phyloP scores from a whole-genome alignment of 2,113 vertebrate genomes.

The Phalacrocorax brasilianus region DNA sequence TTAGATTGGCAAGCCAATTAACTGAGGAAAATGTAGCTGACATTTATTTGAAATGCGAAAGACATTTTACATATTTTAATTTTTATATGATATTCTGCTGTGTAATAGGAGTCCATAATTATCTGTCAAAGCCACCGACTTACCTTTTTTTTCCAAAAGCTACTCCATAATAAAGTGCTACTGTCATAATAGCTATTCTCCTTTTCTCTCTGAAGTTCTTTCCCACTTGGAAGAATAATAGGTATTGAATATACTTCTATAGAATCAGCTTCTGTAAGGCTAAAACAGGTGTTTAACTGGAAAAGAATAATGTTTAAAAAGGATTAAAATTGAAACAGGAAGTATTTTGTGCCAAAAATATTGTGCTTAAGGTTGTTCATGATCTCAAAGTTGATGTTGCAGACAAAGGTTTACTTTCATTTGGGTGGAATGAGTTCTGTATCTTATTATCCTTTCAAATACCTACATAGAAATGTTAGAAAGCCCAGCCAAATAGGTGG shows the following conservation, averaged over 20 bases:
- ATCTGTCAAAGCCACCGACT: slow-evolving; percentile 34
- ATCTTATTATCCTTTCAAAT: slow-evolving; percentile 71
- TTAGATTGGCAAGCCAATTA: neutral
- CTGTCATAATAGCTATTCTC: slow-evolving; percentile 16
- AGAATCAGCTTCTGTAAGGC: slow-evolving; percentile 42
- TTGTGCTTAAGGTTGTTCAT: slow-evolving; percentile 5
- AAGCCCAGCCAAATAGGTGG: slow-evolving; percentile 68
- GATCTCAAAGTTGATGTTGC: slow-evolving; percentile 12
- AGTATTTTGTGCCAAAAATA: slow-evolving; percentile 50
- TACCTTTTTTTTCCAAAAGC: slow-evolving; percentile 5
- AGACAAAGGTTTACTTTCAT: slow-evolving; percentile 73
- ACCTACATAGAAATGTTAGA: slow-evolving; percentile 61
- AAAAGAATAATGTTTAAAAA: slow-evolving; percentile 58
- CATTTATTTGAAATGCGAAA: slow-evolving; percentile 39
- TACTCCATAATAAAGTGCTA: slow-evolving; percentile 14
- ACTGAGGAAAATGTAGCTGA: neutral
- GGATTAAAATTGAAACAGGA: slow-evolving; percentile 65
- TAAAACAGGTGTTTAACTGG: slow-evolving; percentile 65
- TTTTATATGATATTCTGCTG: slow-evolving; percentile 43
- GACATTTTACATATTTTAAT: slow-evolving; percentile 28
- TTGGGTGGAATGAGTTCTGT: slow-evolving; percentile 53
- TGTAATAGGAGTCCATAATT: slow-evolving; percentile 50
- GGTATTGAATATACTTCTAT: slow-evolving; percentile 24
- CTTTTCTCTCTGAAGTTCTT: neutral
- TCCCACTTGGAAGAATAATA: slow-evolving; percentile 48